Base-by-base conservation (phyloP, 2,113 vertebrate species). In the Centropus unirufus region DNA sequence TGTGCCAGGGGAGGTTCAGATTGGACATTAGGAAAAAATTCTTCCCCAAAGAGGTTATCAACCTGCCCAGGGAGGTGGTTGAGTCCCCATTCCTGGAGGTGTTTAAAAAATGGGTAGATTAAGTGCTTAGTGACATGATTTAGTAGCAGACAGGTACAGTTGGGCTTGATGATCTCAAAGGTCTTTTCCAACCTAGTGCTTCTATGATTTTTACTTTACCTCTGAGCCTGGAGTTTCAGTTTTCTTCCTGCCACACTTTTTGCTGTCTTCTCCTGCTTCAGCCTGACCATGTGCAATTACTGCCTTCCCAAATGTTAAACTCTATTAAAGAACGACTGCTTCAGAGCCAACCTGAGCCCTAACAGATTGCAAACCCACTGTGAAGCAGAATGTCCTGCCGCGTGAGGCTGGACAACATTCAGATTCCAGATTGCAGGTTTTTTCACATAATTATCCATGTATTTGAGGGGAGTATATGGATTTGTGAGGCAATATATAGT, bases 341-440 rank as follows among this genome's bases (percentile, higher is more conserved):
- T 87, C 61, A 68, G 86, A 92, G 95, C 95, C 96, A 97, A 17
- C 89, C 61, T 68, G 95, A 93, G 80, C 42, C 73, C 42, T 90
- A 87, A 92, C 95, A 97, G 96, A 97, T 97, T 94, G 95, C 69
- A 89, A 92, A 78, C 95, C 92, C 30, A 40, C 95, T 96, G 96
- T 89, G 96, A 95, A 94, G 91, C 96, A 96, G 95, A 87, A 90
- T 94, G 96, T 83, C 83, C 80, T 96, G 93, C 94, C 2, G 8
- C 40, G 27, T 75, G 95, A 83, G 57, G 76, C 86, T 97, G 96
- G 87, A 83, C 76, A 92, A 16, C 26, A 34, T 83, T 93, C 83
- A 40, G 40, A 69, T 82, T 95, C 55, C 86, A 92, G 92, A 67
- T 47, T 87, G 90, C 42, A 75, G 68, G 1, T 54, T 88, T 78